Percentiles rank a stretch among this genome's conserved stretches.
Evolutionary conservation across 2,888 invertebrate species (phyloP).

Genomic region (Morpho achilles): DNA sequence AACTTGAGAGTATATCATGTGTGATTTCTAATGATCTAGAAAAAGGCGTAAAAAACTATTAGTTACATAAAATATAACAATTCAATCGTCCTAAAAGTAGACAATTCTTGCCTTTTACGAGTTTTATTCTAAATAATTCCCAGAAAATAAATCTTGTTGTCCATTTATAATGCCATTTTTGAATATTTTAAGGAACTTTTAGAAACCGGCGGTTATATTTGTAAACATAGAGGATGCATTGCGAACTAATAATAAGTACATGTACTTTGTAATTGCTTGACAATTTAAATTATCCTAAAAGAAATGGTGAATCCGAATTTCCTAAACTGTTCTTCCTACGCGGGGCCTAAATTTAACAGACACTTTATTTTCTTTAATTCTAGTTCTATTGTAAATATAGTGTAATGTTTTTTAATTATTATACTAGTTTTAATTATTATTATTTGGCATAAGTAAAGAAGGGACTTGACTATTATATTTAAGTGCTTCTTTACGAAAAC

Average conservation of each 20-base stretch:
- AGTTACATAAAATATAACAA: no score
- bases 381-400: conserved; percentile 12
- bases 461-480: conserved; percentile 51
- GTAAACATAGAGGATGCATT: conserved; percentile 23
- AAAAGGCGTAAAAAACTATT: no score
- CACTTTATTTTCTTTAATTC: conserved; percentile 4
- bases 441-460: conserved; percentile 39
- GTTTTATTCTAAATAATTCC: no score
- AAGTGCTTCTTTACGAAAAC: conserved; percentile 49
- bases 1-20: no score
- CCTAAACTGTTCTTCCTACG: conserved; percentile 24
- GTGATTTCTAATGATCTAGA: no score
- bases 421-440: background rate
- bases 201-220: conserved; percentile 11
- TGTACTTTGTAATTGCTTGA: no score
- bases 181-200: background rate
- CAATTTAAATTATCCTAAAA: conserved; percentile 15
- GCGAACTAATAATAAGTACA: background rate
- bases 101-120: no score
- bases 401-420: background rate
- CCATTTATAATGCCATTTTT: no score
- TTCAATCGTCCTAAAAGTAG: no score
- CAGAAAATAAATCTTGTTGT: no score
- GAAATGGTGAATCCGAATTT: conserved; percentile 23
- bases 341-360: conserved; percentile 20